Evolutionary conservation across 1,140 invertebrate genomes (phyloP).

Genomic region (Drosophila miranda): DNA sequence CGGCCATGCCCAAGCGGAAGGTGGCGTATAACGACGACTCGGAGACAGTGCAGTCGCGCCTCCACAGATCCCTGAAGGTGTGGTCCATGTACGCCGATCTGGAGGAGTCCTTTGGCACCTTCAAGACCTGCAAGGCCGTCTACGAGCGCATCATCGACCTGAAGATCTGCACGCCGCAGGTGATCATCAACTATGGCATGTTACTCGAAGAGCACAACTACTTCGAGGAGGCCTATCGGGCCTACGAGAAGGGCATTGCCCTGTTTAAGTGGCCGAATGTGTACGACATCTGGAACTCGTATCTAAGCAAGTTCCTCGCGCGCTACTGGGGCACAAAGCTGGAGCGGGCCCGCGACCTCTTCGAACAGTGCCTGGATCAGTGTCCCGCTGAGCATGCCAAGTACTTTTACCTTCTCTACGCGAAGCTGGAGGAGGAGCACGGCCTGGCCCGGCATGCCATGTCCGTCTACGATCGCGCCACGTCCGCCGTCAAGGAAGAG

Average conservation of each 20-base stretch:
- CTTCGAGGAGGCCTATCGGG: constrained; percentile 99
- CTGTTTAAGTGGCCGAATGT: constrained; percentile 99
- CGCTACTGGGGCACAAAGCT: constrained; percentile 98
- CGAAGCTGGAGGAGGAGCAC: constrained; percentile 99
- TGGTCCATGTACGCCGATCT: constrained; percentile 99
- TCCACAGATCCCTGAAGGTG: constrained; percentile 98
- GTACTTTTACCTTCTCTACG: constrained; percentile 97
- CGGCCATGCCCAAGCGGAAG: constrained; percentile 94
- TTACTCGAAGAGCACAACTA: constrained; percentile 99
- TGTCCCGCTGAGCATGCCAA: constrained; percentile 98
- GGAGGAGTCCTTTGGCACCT: constrained; percentile 99
- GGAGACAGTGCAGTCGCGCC: constrained; percentile 97
- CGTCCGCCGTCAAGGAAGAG: constrained; percentile 93
- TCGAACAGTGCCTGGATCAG: constrained; percentile 98
- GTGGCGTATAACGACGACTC: constrained; percentile 97
- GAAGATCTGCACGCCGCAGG: constrained; percentile 99
- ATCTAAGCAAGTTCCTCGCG: constrained; percentile 97
- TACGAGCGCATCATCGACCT: constrained; percentile 99
- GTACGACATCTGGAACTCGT: constrained; percentile 99
- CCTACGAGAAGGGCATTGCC: constrained; percentile 99
- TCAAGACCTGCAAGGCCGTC: constrained; percentile 98
- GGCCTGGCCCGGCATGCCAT: constrained; percentile 98
- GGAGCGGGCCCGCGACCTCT: constrained; percentile 98
- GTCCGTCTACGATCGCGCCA: constrained; percentile 98
- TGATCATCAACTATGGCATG: constrained; percentile 99